These are phyloP conservation scores for Lasioglossum marginatum DNA, from an alignment of 2,888 invertebrate species.

Conservation along the genomic window DNA sequence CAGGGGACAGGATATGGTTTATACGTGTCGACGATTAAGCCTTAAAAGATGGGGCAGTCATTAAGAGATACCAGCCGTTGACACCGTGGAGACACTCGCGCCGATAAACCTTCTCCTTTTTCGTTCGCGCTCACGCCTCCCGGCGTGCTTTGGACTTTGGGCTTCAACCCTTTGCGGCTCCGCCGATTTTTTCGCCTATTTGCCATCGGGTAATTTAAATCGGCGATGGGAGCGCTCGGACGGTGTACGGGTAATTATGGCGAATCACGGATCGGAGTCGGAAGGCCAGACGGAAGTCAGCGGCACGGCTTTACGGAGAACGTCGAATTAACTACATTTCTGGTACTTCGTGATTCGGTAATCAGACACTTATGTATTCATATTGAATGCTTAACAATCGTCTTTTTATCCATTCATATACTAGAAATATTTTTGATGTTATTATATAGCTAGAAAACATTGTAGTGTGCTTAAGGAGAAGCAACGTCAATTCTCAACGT, in stretches of 20 bases:
- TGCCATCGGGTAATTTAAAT: slow-evolving; percentile 19
- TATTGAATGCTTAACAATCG: not conserved
- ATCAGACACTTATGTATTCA: not conserved
- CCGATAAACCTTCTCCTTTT: slow-evolving; percentile 71
- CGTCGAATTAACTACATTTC: not conserved
- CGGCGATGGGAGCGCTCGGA: not conserved
- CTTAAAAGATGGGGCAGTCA: slow-evolving; percentile 82
- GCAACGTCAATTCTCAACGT: no score
- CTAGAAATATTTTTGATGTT: no score
- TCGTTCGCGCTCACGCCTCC: slow-evolving; percentile 29
- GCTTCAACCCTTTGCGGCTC: slow-evolving; percentile 18
- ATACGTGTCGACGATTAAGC: slow-evolving; percentile 84
- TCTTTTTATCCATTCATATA: not conserved
- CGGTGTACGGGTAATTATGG: slow-evolving; percentile 17
- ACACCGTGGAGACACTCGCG: slow-evolving; percentile 80
- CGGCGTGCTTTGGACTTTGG: not conserved
- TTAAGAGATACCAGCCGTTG: slow-evolving; percentile 83
- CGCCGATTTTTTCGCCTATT: not conserved
- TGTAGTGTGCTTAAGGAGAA: no score
- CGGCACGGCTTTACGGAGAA: not conserved
- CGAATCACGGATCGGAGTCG: not conserved
- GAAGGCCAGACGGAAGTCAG: not conserved
- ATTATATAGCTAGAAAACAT: no score
- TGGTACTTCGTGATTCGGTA: not conserved
- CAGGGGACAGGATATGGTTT: slow-evolving; percentile 81